Evolutionary conservation across 2,797 vertebrate species (phyloP).

Genomic region (Lagodon rhomboides): DNA sequence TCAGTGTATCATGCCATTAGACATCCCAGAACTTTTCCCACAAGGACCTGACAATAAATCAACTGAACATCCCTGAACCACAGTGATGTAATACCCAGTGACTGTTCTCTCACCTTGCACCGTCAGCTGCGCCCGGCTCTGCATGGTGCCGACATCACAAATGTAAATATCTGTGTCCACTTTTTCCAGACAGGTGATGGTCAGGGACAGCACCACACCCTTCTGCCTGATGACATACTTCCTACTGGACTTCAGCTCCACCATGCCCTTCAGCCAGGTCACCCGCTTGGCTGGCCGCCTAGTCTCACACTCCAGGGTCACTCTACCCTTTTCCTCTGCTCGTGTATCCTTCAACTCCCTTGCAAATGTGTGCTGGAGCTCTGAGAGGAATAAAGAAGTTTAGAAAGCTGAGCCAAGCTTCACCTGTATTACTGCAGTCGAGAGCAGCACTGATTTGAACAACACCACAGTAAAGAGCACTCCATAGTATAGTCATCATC

Average conservation of each 20-base stretch:
- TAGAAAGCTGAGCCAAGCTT: background rate
- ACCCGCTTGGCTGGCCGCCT: slow-evolving; percentile 81
- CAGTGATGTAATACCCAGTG: background rate
- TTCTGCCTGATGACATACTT: slow-evolving; percentile 89
- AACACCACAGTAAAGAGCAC: background rate
- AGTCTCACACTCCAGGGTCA: slow-evolving; percentile 89
- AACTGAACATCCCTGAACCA: background rate
- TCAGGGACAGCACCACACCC: slow-evolving; percentile 88
- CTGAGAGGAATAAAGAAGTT: slow-evolving; percentile 70
- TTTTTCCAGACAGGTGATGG: slow-evolving; percentile 88
- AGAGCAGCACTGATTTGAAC: background rate
- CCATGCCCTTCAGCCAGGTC: slow-evolving; percentile 92
- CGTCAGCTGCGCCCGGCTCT: slow-evolving; percentile 88
- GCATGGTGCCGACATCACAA: slow-evolving; percentile 92
- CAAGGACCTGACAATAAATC: too few relatives aligned
- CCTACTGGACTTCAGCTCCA: slow-evolving; percentile 85
- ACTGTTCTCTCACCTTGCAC: slow-evolving; percentile 88
- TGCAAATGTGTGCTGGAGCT: slow-evolving; percentile 90
- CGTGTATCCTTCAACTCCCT: slow-evolving; percentile 88
- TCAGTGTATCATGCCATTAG: too few relatives aligned
- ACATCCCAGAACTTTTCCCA: too few relatives aligned
- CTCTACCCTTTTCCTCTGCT: slow-evolving; percentile 88
- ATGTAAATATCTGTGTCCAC: slow-evolving; percentile 90
- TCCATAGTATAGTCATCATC: background rate
- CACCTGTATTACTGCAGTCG: background rate